Evolutionary conservation across 2,888 invertebrate genomes (phyloP), one percentile per base, ranked within the genome.

Genomic region (Tetragonisca angustula): DNA sequence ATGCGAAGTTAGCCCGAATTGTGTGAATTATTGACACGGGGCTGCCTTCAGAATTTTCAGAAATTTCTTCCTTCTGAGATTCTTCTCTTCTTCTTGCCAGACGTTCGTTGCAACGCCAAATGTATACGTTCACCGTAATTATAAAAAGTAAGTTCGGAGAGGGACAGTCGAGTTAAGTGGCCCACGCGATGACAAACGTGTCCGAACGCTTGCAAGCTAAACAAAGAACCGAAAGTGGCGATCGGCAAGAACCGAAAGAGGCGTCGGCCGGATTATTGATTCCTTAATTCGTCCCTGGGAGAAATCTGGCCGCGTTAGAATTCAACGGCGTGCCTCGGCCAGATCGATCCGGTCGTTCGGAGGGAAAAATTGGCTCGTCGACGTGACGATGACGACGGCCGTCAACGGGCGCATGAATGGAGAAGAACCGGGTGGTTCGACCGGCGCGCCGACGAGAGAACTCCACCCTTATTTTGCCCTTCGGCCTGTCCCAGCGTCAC

Each of bases 311-410:
- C 15, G 49, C 54, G 61, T 69, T 79, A 52, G 56, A 68, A 79
- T 79, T 73, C 79, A 67, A 17, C n/a, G 32, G n/a, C 9, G 15
- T 32, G 36, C 27, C 15, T 49, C 64, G 62, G 13, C 5, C 43
- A 21, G 65, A 80, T 85, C 78, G 81, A 78, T 73, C 65, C 9
- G 43, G 67, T 27, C 43, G 68, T 50, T 9, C 32, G 56, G 15
- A 56, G 73, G 72, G 27, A 85, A 87, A 83, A 88, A 88, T 88
- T 87, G 86, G 81, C 59, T 72, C 79, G 85, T 76, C 82, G 79
- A 85, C 83, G 87, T 68, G 87, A 85, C 83, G 88, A 79, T 81
- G 88, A 88, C 74, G 85, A 85, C 67, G 81, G 76, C 36, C 81
- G 88, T 85, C 87, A 76, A 75, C 84, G 81, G 67, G 71, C 36